Percentiles rank a stretch among this genome's conserved stretches.
Conservation (phyloP, 2,797 vertebrate species). For the Anguilla pacifica region DNA sequence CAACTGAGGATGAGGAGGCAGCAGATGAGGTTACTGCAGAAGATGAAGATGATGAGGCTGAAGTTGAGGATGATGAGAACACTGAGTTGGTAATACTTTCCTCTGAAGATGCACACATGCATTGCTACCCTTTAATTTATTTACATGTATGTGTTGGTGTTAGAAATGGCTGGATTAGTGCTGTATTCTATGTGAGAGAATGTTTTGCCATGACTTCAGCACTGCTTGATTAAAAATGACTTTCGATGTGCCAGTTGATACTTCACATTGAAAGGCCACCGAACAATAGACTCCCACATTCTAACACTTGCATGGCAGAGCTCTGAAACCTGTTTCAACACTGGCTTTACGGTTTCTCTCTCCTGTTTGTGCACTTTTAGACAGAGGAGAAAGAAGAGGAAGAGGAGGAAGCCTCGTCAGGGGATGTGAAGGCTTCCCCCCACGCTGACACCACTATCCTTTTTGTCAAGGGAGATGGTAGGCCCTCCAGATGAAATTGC, state of each 20-base stretch:
- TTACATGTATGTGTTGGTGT: neutral
- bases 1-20: constrained; percentile 93
- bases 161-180: neutral
- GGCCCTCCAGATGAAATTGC: constrained; percentile 14
- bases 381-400: constrained; percentile 92
- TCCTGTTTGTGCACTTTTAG: constrained; percentile 57
- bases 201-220: neutral
- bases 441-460: constrained; percentile 95
- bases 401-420: constrained; percentile 76
- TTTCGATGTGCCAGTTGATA: neutral
- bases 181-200: neutral
- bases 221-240: neutral
- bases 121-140: constrained; percentile 20
- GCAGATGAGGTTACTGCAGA: constrained; percentile 87
- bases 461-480: constrained; percentile 97
- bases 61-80: constrained; percentile 95
- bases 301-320: neutral
- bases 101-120: constrained; percentile 24
- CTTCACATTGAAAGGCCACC: neutral
- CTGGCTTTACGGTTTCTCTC: neutral
- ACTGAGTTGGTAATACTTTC: constrained; percentile 82
- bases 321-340: neutral
- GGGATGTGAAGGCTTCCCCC: constrained; percentile 94
- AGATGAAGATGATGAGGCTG: constrained; percentile 96
- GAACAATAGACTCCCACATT: neutral